A percentile compares a stretch with the other conserved stretches of the same genome.
Evolutionary conservation across 2,113 vertebrate genomes (phyloP).

Genomic region (Sander lucioperca): DNA sequence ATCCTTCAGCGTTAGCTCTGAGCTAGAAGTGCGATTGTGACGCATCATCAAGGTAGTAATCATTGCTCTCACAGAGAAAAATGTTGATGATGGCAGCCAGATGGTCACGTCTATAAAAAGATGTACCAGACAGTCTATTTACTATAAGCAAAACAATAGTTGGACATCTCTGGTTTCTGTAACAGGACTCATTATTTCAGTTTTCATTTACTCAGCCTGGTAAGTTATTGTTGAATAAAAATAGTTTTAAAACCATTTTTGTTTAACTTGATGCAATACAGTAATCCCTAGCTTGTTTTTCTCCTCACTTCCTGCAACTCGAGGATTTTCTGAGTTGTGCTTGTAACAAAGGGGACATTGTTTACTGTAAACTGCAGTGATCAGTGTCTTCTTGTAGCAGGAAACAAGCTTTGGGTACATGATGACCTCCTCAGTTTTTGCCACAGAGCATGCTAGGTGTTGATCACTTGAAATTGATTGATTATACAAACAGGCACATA

Average conservation of each 20-base stretch:
- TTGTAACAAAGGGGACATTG: neutral
- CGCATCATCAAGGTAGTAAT: neutral
- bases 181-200: neutral
- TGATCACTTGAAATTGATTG: neutral
- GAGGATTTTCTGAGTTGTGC: neutral
- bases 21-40: conserved; percentile 7
- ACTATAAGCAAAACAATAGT: neutral
- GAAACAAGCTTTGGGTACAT: neutral
- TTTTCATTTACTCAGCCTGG: neutral
- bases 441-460: neutral
- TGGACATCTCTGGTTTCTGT: neutral
- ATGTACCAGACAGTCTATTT: neutral
- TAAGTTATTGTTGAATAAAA: neutral
- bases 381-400: neutral
- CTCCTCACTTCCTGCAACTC: neutral
- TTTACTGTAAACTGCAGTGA: neutral
- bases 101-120: neutral
- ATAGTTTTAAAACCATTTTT: neutral
- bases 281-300: neutral
- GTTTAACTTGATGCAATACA: neutral
- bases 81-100: neutral
- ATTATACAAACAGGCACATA: neutral
- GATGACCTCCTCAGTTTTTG: neutral
- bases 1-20: neutral
- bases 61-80: neutral